Conservation (phyloP, 2,888 invertebrate species). For the Chironomus tentans region DNA sequence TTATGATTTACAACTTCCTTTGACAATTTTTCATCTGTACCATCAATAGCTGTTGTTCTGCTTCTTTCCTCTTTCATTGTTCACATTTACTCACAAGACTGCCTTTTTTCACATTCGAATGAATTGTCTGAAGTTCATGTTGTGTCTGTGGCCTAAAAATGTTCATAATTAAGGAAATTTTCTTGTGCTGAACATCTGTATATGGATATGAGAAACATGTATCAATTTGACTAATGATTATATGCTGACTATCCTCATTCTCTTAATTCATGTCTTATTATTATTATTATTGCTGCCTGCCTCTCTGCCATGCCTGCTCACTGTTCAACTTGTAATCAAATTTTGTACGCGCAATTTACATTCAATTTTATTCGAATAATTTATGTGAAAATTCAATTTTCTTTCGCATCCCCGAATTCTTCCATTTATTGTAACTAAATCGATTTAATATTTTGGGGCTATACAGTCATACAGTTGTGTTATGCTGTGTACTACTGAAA, state of each 20-base stretch:
- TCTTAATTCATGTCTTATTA: too few species aligned
- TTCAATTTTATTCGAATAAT: conserved; percentile 16
- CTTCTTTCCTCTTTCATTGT: too few species aligned
- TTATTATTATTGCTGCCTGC: too few species aligned
- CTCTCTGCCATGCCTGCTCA: too few species aligned
- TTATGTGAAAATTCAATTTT: conserved; percentile 15
- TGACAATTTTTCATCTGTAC: too few species aligned
- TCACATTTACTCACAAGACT: too few species aligned
- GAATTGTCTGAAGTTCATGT: neutral
- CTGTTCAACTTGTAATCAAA: conserved; percentile 2
- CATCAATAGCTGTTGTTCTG: too few species aligned
- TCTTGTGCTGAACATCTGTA: neutral
- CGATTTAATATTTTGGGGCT: neutral
- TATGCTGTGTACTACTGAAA: neutral
- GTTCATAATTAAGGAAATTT: neutral
- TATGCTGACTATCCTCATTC: neutral
- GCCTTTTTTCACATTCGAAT: too few species aligned
- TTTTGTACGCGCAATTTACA: conserved; percentile 18
- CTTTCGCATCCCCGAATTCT: conserved; percentile 2
- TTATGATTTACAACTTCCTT: neutral
- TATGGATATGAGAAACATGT: neutral
- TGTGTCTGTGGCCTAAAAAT: neutral
- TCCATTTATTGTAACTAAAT: neutral
- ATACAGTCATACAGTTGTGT: neutral
- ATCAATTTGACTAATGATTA: neutral